Evolutionary conservation across 2,113 vertebrate species (phyloP).

Genomic region (Cricetomys ansorgei): DNA sequence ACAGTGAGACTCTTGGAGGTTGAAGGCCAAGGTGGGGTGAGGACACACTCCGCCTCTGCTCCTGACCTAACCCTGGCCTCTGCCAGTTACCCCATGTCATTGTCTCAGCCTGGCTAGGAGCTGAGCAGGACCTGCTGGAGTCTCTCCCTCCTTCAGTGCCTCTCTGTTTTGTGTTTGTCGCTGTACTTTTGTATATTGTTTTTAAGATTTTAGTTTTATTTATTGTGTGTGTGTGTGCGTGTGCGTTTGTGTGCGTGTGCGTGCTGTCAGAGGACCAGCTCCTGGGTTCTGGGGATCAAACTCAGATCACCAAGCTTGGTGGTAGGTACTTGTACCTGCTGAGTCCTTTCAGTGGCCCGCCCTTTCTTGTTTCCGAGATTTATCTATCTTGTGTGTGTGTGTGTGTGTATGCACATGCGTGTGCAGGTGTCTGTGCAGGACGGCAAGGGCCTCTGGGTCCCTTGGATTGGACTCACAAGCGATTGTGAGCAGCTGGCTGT

Average conservation of each 20-base stretch:
- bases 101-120: not conserved
- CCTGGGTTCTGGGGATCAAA: not conserved
- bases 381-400: not conserved
- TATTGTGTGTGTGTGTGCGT: not conserved
- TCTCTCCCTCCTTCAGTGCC: not conserved
- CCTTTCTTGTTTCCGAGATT: not conserved
- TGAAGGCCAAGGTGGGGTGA: slow-evolving; percentile 5
- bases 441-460: not conserved
- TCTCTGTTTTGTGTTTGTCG: not conserved
- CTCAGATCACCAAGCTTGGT: too few species aligned
- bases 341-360: not conserved
- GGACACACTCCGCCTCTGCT: not conserved
- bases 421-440: not conserved
- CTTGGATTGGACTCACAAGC: not conserved
- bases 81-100: not conserved
- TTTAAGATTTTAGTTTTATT: not conserved
- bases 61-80: slow-evolving; percentile 16
- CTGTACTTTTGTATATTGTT: not conserved
- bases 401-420: too few species aligned
- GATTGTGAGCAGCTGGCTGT: not conserved
- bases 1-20: not conserved
- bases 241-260: too few species aligned
- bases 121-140: accelerated
- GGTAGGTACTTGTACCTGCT: too few species aligned
- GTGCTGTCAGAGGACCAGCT: not conserved